Base-by-base conservation (phyloP, 1,140 invertebrate species). In the Brachystomella parvula region DNA sequence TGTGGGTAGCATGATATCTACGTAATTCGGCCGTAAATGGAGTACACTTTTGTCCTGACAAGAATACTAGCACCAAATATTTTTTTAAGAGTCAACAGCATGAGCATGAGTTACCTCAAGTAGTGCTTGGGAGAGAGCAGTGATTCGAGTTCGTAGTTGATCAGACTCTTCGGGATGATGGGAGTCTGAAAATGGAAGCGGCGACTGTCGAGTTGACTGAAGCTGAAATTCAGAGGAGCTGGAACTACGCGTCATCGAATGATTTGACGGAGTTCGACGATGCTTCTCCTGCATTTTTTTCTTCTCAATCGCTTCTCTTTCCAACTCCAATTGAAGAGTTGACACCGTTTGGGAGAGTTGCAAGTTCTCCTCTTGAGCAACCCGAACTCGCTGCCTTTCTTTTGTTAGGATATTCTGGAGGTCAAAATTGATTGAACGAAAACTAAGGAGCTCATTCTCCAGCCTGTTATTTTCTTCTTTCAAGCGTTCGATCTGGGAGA, bases 311-410 rank as follows among this genome's bases (percentile, higher is more conserved):
- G 49, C 66, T 33, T 68, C 68, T 24, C 66, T 39, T 57, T 73
- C 71, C 3, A 73, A 30, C 26, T 70, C 63, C 56, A 72, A 60
- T 49, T 69, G 65, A 26, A 72, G 39, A 2, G 64, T 57, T n/a
- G 68, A 65, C 30, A 73, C 26, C 15, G 66, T 62, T 60, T 73
- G 71, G 26, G 68, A 68, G 19, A 70, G 26, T 49, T 68, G 59
- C 2, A 73, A 47, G 64, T 70, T 70, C 63, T 73, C 71, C 56
- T 70, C 68, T 62, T 70, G 60, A 17, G 67, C 35, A 3, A 53
- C 26, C 56, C 63, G 30, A 12, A 33, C 56, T 15, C 57, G 65
- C 26, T 63, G 32, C 33, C 62, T 67, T 66, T 73, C 71, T 28
- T 47, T 59, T 12, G 31, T 30, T 19, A 65, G 39, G 6, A 30